These are phyloP conservation scores for Alaudala cheleensis DNA, from an alignment of 2,113 vertebrate species.

Conservation along the genomic window DNA sequence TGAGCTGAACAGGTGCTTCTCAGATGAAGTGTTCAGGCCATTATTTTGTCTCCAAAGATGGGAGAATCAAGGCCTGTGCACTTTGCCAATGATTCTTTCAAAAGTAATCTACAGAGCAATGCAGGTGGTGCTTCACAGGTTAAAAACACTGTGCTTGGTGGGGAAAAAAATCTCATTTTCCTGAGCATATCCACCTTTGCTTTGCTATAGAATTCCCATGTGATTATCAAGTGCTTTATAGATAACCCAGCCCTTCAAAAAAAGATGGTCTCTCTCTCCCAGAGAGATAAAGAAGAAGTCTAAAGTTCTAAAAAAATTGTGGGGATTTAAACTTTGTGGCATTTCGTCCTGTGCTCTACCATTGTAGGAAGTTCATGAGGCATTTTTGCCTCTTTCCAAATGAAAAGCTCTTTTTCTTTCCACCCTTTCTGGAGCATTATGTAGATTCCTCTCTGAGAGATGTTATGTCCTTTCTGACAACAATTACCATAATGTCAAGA, in stretches of 20 bases:
- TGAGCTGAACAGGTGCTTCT: neutral
- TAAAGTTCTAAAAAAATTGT: neutral
- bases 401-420: neutral
- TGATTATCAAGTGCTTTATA: neutral
- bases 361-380: neutral
- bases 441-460: neutral
- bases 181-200: neutral
- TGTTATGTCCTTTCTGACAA: neutral
- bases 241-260: neutral
- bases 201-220: neutral
- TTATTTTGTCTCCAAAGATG: neutral
- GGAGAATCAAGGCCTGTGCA: neutral
- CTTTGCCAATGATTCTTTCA: neutral
- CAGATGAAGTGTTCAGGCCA: neutral
- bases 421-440: neutral
- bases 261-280: neutral
- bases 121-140: neutral
- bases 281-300: neutral
- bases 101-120: neutral
- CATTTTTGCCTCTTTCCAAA: neutral
- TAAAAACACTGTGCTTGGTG: neutral
- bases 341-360: neutral
- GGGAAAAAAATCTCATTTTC: neutral
- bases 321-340: neutral
- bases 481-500: constrained; percentile 10